Base-by-base conservation (phyloP, 2,113 vertebrate genomes). In the Aspidoscelis tigris region DNA sequence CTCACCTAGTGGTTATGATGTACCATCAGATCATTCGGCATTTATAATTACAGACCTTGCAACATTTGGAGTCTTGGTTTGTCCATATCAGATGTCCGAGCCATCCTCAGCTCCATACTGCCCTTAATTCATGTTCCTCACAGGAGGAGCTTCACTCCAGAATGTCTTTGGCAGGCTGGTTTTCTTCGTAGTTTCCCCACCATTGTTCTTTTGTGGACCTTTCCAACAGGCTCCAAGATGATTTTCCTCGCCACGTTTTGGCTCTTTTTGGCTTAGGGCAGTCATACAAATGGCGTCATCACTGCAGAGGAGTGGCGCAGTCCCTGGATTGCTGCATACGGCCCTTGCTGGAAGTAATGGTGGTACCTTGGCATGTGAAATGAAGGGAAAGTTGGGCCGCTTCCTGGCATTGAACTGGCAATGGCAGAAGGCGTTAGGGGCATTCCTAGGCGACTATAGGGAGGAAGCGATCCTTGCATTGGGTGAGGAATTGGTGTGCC, bases 311-410 rank as follows among this genome's bases (percentile, higher is more conserved):
- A 98, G 92, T 99, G 99, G 79, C 99, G 98, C 84, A 99, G 97
- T 97, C 98, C 98, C 92, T 99, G 99, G 92, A 99, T 98, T 88
- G 98, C 98, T 14, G 99, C 98, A 3, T 99, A 99, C 78, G 99
- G 99, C 82, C 99, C 99, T 94, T 99, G 99, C 95, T 99, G 99
- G 84, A 99, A 99, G 93, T 99, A 99, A 92, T 99, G 99, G 90
- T 99, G 99, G 92, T 99, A 99, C 84, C 99, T 96, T 0, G 98
- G 98, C 98, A 99, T 98, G 96, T 99, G 99, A 93, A 99, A 99
- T 61, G 98, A 98, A 0, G 99, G 98, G 92, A 99, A 99, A 1
- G 98, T 97, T 0, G 99, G 98, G 18, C 99, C 99, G 1, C 96
- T 98, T 64, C 96, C 97, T 90, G 98, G 98, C 98, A 99, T 98